These are phyloP conservation scores for Lamellibrachia columna DNA, from an alignment of 2,888 invertebrate species.

Conservation along the genomic window DNA sequence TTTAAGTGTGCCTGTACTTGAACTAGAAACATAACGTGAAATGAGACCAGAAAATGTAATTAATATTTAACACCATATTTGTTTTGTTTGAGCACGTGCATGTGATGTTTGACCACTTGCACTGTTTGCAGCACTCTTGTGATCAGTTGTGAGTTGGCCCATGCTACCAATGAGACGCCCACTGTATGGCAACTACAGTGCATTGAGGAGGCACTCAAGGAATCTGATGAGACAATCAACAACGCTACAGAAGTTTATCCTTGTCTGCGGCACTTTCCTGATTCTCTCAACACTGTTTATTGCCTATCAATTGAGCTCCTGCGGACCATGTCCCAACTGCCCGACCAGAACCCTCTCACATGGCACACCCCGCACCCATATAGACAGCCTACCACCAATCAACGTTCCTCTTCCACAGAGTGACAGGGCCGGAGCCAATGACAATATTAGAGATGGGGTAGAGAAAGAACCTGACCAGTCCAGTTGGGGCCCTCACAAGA, in stretches of 20 bases:
- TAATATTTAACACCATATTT: neutral
- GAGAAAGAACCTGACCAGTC: neutral
- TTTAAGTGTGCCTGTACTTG: neutral
- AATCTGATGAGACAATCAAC: neutral
- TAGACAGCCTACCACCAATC: neutral
- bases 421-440: slow-evolving; percentile 29
- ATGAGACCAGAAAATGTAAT: neutral
- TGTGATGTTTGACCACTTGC: neutral
- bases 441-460: neutral
- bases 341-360: neutral
- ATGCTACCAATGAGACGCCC: slow-evolving; percentile 12
- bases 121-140: neutral
- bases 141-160: neutral
- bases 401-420: neutral
- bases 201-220: neutral
- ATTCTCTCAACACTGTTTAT: neutral
- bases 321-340: neutral
- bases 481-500: slow-evolving; percentile 47
- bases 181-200: neutral
- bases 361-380: neutral
- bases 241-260: neutral
- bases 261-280: neutral
- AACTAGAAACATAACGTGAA: neutral
- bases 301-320: neutral
- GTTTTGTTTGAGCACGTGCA: neutral